phyloP scores from a whole-genome alignment of 2,113 vertebrate genomes.

The human region GRCh38 chr2:39241001-39241500 shows the following conservation, averaged over 20 bases:
- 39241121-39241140: neutral
- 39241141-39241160: neutral
- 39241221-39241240: neutral
- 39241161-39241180: neutral
- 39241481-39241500: neutral
- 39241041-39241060: neutral
- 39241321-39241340: neutral
- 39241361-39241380: neutral
- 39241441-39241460: conserved; percentile 9
- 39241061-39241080: neutral
- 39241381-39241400: neutral
- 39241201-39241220: neutral
- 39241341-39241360: neutral
- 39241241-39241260: neutral
- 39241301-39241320: neutral
- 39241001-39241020: neutral
- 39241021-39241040: neutral
- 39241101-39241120: neutral
- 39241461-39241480: neutral
- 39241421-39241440: neutral
- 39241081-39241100: neutral
- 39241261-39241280: neutral
- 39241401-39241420: neutral
- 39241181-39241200: neutral
- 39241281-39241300: neutral